A percentile compares a stretch with the other conserved stretches of the same genome.
phyloP scores from a whole-genome alignment of 1,140 invertebrate genomes.

The Diorhabda elongata region DNA sequence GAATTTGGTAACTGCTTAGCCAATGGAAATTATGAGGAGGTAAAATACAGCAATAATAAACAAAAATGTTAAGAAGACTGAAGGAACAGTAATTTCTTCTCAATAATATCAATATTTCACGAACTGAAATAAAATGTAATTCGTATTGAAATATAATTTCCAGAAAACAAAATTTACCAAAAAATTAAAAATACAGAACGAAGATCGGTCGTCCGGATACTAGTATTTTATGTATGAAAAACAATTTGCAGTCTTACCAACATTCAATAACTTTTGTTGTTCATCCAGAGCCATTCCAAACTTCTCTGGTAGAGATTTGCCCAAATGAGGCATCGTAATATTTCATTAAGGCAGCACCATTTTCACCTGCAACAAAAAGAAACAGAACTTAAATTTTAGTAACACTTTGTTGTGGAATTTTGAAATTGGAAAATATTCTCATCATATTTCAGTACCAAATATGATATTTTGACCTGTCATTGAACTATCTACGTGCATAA shows the following conservation, averaged over 20 bases:
- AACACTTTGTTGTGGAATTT: too few species aligned
- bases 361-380: not conserved
- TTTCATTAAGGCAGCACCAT: not conserved
- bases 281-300: conserved; percentile 44
- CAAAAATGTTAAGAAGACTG: too few species aligned
- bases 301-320: conserved; percentile 36
- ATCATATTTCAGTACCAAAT: too few species aligned
- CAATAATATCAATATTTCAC: too few species aligned
- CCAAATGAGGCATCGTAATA: conserved; percentile 33
- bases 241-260: conserved; percentile 24
- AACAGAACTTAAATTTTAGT: not conserved
- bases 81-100: too few species aligned
- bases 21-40: too few species aligned
- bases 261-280: conserved; percentile 42
- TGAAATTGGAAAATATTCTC: too few species aligned
- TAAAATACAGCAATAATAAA: too few species aligned
- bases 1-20: too few species aligned
- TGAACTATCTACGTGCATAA: too few species aligned
- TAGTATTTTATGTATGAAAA: not conserved
- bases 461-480: too few species aligned
- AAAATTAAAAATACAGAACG: not conserved
- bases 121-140: too few species aligned
- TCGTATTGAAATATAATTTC: not conserved
- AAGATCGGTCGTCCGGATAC: not conserved
- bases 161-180: not conserved